These are phyloP conservation scores for Neria commutata DNA, from an alignment of 2,888 invertebrate species.

Conservation along the genomic window DNA sequence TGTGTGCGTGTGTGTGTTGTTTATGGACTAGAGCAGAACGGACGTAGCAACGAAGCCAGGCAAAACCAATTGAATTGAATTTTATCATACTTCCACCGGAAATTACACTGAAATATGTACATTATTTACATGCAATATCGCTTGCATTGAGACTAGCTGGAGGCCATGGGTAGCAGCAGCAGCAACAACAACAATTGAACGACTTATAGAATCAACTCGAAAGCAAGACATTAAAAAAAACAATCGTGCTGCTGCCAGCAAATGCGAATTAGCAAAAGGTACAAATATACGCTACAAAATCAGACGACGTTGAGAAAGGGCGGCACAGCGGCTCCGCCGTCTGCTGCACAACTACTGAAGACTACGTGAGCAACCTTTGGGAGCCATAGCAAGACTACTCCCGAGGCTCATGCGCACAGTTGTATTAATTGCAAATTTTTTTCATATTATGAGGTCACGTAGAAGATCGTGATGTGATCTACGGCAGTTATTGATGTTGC, in stretches of 20 bases:
- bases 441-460: constrained; percentile 38
- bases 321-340: too few relatives aligned
- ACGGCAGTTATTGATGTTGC: constrained; percentile 19
- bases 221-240: neutral
- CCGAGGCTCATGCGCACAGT: constrained; percentile 8
- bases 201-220: neutral
- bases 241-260: neutral
- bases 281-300: neutral
- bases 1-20: too few relatives aligned
- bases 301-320: constrained; percentile 8
- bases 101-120: constrained; percentile 10
- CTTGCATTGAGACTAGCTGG: neutral
- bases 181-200: too few relatives aligned
- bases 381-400: neutral
- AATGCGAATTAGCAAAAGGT: neutral
- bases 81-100: constrained; percentile 20
- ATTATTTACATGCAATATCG: neutral
- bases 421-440: constrained; percentile 26
- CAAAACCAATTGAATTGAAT: neutral
- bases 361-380: neutral
- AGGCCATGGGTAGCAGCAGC: too few relatives aligned
- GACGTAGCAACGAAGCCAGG: too few relatives aligned
- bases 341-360: neutral
- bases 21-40: too few relatives aligned
- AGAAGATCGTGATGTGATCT: constrained; percentile 46